These are phyloP conservation scores for Idris sp. DNA, from an alignment of 1,140 invertebrate genomes.

Conservation along the genomic window DNA sequence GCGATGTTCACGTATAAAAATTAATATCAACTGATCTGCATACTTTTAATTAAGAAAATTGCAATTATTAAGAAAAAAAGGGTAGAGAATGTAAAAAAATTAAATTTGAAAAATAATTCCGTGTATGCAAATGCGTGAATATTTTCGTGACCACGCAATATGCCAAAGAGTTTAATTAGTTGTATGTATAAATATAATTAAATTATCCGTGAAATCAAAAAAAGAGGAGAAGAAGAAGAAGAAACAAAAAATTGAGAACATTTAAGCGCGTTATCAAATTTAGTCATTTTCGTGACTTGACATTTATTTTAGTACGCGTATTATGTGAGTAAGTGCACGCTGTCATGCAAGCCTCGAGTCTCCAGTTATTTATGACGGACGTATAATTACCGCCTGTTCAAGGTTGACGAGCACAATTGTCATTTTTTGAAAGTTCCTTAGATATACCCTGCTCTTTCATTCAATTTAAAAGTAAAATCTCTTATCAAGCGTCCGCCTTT, in stretches of 20 bases:
- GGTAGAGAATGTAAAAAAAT: too few relatives aligned
- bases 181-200: constrained; percentile 9
- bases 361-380: constrained; percentile 61
- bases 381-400: constrained; percentile 63
- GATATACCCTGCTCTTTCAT: constrained; percentile 25
- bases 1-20: too few relatives aligned
- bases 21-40: too few relatives aligned
- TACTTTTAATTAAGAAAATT: too few relatives aligned
- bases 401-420: constrained; percentile 63
- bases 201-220: constrained; percentile 23
- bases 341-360: constrained; percentile 59
- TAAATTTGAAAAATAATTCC: too few relatives aligned
- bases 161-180: too few relatives aligned
- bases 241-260: constrained; percentile 41
- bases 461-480: constrained; percentile 9
- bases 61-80: too few relatives aligned
- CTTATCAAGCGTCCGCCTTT: constrained; percentile 1
- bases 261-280: constrained; percentile 57
- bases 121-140: too few relatives aligned
- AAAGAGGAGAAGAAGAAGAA: too few relatives aligned
- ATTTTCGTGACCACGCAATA: too few relatives aligned
- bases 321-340: constrained; percentile 62
- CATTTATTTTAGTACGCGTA: constrained; percentile 62
- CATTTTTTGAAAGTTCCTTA: constrained; percentile 63
- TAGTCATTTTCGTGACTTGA: constrained; percentile 60